These are phyloP conservation scores for Spermophilus dauricus DNA, from an alignment of 2,113 vertebrate genomes.

Conservation along the genomic window DNA sequence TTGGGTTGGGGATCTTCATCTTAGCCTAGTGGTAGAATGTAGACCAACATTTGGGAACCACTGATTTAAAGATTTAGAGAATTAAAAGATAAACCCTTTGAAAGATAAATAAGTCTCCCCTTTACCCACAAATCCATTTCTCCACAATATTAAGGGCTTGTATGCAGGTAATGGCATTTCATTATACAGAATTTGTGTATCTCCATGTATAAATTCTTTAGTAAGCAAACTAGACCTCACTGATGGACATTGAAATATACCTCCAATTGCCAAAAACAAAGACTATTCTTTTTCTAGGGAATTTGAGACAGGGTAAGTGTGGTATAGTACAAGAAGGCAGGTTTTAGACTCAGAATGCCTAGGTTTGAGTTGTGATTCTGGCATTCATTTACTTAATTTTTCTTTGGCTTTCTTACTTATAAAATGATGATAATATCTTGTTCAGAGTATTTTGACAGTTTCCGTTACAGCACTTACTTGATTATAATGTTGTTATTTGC, in stretches of 20 bases:
- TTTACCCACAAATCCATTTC: constrained; percentile 6
- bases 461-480: not conserved
- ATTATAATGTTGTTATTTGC: constrained; percentile 50
- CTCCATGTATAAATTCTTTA: not conserved
- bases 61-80: constrained; percentile 47
- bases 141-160: not conserved
- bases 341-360: not conserved
- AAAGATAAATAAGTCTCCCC: constrained; percentile 1
- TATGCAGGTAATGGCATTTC: not conserved
- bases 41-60: constrained; percentile 62
- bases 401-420: constrained; percentile 31
- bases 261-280: not conserved
- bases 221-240: constrained; percentile 17
- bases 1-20: constrained; percentile 29
- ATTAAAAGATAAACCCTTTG: constrained; percentile 52
- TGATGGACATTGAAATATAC: constrained; percentile 38
- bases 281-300: constrained; percentile 12
- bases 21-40: not conserved
- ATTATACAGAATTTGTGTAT: constrained; percentile 39
- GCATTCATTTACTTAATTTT: constrained; percentile 28
- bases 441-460: constrained; percentile 22
- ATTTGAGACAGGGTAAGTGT: constrained; percentile 35
- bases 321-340: not conserved
- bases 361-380: not conserved
- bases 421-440: constrained; percentile 42